phyloP scores from a whole-genome alignment of 2,888 invertebrate genomes.

The Myopa tessellatipennis region DNA sequence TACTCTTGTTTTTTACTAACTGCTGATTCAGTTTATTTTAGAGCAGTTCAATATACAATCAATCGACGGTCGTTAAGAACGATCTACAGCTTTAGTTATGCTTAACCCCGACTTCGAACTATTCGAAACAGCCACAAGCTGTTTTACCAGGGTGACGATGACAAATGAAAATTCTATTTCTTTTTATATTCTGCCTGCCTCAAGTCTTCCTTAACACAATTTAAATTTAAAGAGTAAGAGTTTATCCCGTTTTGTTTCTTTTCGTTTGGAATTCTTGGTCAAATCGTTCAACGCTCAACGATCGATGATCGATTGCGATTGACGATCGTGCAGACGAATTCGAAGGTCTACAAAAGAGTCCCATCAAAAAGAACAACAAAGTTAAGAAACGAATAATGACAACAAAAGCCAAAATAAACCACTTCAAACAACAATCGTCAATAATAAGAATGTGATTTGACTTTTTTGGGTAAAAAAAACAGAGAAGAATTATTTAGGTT shows the following conservation, averaged over 20 bases:
- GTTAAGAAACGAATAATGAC: constrained; percentile 1
- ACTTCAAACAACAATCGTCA: constrained; percentile 29
- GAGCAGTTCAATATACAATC: constrained; percentile 27
- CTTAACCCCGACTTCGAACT: not conserved
- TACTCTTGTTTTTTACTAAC: not conserved
- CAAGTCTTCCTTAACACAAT: constrained; percentile 22
- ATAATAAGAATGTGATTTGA: constrained; percentile 50
- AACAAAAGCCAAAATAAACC: constrained; percentile 25
- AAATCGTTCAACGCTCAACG: constrained; percentile 17
- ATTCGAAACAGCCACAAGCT: constrained; percentile 6
- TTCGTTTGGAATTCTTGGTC: constrained; percentile 8
- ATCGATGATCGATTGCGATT: constrained; percentile 2
- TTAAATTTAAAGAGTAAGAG: constrained; percentile 27
- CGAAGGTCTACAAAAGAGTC: constrained; percentile 28
- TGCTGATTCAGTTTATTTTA: not conserved
- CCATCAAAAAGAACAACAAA: constrained; percentile 18
- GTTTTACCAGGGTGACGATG: constrained; percentile 17
- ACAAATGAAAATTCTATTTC: constrained; percentile 30
- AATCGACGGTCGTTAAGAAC: constrained; percentile 2
- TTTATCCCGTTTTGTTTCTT: constrained; percentile 13
- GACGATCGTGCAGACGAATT: constrained; percentile 17
- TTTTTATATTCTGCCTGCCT: constrained; percentile 7
- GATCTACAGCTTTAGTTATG: not conserved
- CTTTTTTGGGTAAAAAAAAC: constrained; percentile 14
- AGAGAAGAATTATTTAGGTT: not conserved